phyloP scores from a whole-genome alignment of 2,797 vertebrate species.

The Oreonectes daqikongensis region DNA sequence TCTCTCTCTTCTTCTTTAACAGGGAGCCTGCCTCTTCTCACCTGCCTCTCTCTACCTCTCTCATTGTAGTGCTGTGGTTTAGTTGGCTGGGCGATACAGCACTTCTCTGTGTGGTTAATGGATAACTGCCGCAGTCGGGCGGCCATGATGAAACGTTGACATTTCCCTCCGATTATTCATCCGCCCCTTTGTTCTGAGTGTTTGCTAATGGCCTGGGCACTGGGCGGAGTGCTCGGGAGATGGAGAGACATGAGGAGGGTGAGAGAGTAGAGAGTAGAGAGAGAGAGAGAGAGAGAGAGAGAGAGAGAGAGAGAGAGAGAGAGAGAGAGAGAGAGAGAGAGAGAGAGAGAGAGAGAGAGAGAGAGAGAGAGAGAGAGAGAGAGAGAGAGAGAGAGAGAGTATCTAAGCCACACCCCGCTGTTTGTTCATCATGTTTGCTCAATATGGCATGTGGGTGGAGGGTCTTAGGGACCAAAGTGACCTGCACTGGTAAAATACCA shows the following conservation, averaged over 20 bases:
- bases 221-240: constrained; percentile 56
- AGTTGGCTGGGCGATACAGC: constrained; percentile 53
- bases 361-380: constrained; percentile 54
- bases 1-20: constrained; percentile 44
- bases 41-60: constrained; percentile 65
- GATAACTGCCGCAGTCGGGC: constrained; percentile 68
- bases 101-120: constrained; percentile 72
- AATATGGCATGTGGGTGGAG: constrained; percentile 58
- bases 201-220: constrained; percentile 76
- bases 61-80: constrained; percentile 41
- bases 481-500: background rate
- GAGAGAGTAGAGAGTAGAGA: constrained; percentile 63
- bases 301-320: constrained; percentile 42
- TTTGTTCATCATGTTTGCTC: constrained; percentile 62
- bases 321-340: constrained; percentile 59
- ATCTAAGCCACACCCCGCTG: constrained; percentile 52
- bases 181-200: constrained; percentile 78
- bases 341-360: constrained; percentile 60
- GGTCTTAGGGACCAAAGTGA: constrained; percentile 25
- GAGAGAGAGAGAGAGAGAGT: constrained; percentile 45
- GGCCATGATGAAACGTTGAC: constrained; percentile 76
- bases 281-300: constrained; percentile 59
- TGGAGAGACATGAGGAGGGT: constrained; percentile 36
- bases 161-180: constrained; percentile 83
- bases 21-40: constrained; percentile 28